Conservation (phyloP, 1,140 invertebrate species). For the Drosophila sp. region DNA sequence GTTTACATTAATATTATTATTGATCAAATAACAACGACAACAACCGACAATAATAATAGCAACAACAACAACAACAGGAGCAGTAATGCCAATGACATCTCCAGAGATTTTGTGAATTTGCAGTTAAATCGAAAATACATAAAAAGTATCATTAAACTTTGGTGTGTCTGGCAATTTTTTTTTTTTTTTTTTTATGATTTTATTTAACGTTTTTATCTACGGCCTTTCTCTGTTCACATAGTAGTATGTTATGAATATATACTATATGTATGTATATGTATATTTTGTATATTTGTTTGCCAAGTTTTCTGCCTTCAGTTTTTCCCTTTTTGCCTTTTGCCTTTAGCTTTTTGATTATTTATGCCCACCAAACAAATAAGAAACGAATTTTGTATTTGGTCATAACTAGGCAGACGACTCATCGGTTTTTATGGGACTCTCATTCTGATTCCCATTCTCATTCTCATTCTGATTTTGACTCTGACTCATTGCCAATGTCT, state of each 20-base stretch:
- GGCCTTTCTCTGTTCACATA: conserved; percentile 22
- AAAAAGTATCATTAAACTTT: conserved; percentile 69
- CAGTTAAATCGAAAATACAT: conserved; percentile 60
- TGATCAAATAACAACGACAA: conserved; percentile 53
- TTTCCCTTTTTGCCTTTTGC: not conserved
- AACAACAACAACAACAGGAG: conserved; percentile 25
- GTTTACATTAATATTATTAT: conserved; percentile 53
- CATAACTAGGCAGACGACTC: conserved; percentile 39
- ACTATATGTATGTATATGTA: not conserved
- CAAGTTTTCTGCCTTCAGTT: conserved; percentile 44
- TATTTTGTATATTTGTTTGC: conserved; percentile 56
- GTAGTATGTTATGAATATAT: conserved; percentile 31
- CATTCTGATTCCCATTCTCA: not conserved
- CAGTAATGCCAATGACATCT: not conserved
- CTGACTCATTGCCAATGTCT: conserved; percentile 21
- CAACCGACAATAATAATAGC: conserved; percentile 20
- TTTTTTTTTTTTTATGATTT: conserved; percentile 50
- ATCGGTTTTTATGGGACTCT: conserved; percentile 14
- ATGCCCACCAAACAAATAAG: conserved; percentile 66
- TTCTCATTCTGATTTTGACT: conserved; percentile 14
- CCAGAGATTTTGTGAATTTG: conserved; percentile 38
- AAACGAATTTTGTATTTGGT: conserved; percentile 35
- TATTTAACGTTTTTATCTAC: conserved; percentile 64
- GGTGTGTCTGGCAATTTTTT: conserved; percentile 55
- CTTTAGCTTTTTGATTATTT: conserved; percentile 56